Evolutionary conservation across 2,888 invertebrate genomes (phyloP).

Genomic region (Synanthedon andrenaeformis): DNA sequence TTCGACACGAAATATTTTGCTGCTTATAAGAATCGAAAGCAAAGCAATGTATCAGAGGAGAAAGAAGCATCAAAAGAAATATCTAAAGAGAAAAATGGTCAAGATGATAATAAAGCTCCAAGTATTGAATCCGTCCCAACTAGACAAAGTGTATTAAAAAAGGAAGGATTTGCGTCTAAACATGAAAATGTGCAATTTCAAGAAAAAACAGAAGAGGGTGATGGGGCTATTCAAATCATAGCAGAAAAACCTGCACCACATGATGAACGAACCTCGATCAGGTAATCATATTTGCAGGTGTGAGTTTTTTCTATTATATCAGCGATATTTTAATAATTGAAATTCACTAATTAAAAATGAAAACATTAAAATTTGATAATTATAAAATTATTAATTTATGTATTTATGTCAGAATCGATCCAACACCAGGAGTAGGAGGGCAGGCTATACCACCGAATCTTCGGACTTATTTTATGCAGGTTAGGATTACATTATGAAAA

Average conservation of each 20-base stretch:
- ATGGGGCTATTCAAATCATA: too few species aligned
- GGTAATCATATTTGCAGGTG: too few species aligned
- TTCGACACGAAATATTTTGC: slow-evolving; percentile 55
- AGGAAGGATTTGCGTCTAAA: slow-evolving; percentile 6
- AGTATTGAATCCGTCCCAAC: slow-evolving; percentile 7
- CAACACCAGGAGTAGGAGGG: neutral
- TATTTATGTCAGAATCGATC: neutral
- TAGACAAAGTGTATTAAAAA: slow-evolving; percentile 10
- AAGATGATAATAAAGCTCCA: neutral
- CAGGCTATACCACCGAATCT: slow-evolving; percentile 16
- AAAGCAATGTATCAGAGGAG: slow-evolving; percentile 12
- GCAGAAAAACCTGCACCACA: too few species aligned
- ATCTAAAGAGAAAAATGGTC: slow-evolving; percentile 7
- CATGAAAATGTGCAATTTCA: slow-evolving; percentile 9
- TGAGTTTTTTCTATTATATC: too few species aligned
- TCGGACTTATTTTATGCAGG: slow-evolving; percentile 58
- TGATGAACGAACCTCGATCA: too few species aligned
- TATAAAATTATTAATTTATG: too few species aligned
- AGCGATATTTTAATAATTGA: too few species aligned
- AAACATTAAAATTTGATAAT: too few species aligned
- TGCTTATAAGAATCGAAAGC: slow-evolving; percentile 36
- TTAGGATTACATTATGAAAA: slow-evolving; percentile 2
- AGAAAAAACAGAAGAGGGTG: neutral
- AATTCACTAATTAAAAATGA: too few species aligned
- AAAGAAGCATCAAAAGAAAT: slow-evolving; percentile 5